Evolutionary conservation across 2,888 invertebrate species (phyloP), one percentile per base, ranked within the genome.

Genomic region (Cremastobaeus sp.): DNA sequence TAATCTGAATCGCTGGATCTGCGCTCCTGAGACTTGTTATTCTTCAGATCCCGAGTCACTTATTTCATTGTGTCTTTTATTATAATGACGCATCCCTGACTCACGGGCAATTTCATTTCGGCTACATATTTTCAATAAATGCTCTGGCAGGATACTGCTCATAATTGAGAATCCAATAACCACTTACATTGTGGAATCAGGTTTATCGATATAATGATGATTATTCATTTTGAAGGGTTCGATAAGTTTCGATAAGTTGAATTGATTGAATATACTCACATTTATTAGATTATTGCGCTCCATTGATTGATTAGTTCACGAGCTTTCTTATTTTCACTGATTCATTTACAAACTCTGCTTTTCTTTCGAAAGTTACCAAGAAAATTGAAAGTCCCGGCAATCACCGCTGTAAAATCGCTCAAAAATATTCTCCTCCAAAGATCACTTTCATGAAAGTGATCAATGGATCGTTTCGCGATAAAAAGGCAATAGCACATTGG

Each of bases 181-280:
- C 48, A 57, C 66, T 66, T 57, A 68, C 50, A 59, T 50, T 68
- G 48, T 35, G 50, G 35, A 50, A 48, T 34, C 18, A 57, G 50
- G 57, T 68, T 68, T 68, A 68, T 68, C 57, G 41, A 66, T 66
- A 65, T 55, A 47, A 50, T 39, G 30, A 55, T 65, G 57, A 66
- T 48, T 48, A 43, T 57, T 66, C 37, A 28, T 57, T 66, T 47
- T 35, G 30, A 45, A 39, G 32, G 20, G 12, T 6, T 3, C 45
- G 15, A 18, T n/a, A n/a, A 20, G 34, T 54, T 54, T 14, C 54
- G 34, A 30, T 60, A 20, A 48, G 34, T 60, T n/a, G 25, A 20
- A n/a, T 30, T 60, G 48, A 60, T 60, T 39, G 48, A 45, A 60
- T 45, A 8, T 9, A 11, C 18, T 30, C 4, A n/a, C 30, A 48